Conservation (phyloP, 1,140 invertebrate genomes). For the Eupristina koningsbergeri region DNA sequence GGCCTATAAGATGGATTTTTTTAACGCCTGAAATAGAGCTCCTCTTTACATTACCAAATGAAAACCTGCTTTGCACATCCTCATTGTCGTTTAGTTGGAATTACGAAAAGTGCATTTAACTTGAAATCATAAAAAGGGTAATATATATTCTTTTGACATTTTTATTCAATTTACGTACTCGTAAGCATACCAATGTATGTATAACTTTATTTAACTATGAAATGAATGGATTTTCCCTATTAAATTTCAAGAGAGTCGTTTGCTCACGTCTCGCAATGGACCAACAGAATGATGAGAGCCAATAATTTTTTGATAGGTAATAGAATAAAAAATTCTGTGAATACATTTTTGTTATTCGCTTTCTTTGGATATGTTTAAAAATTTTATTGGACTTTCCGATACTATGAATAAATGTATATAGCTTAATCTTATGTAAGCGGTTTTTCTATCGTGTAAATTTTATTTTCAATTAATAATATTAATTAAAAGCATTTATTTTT, state of each 20-base stretch:
- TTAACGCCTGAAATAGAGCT: not conserved
- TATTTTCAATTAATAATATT: too few species aligned
- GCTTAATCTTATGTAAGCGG: too few species aligned
- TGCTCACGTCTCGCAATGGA: slow-evolving; percentile 14
- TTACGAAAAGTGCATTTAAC: slow-evolving; percentile 39
- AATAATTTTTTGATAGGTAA: not conserved
- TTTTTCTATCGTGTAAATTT: too few species aligned
- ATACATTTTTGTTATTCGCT: not conserved
- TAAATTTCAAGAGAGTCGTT: slow-evolving; percentile 34
- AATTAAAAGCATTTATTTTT: too few species aligned
- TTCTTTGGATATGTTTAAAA: not conserved
- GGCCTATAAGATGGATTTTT: not conserved
- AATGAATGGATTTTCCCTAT: slow-evolving; percentile 34
- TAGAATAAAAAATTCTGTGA: not conserved
- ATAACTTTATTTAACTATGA: not conserved
- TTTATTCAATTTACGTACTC: not conserved
- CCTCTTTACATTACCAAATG: slow-evolving; percentile 8
- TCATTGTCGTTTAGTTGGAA: not conserved
- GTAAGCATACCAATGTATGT: not conserved
- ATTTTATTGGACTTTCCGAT: too few species aligned
- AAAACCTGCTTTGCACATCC: slow-evolving; percentile 40
- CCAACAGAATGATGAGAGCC: not conserved
- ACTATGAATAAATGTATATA: too few species aligned
- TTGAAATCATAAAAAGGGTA: slow-evolving; percentile 9
- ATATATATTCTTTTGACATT: slow-evolving; percentile 23